A percentile compares a stretch with the other conserved stretches of the same genome.
These are phyloP conservation scores for Stenurella melanura DNA, from an alignment of 2,888 invertebrate genomes.

Conservation along the genomic window DNA sequence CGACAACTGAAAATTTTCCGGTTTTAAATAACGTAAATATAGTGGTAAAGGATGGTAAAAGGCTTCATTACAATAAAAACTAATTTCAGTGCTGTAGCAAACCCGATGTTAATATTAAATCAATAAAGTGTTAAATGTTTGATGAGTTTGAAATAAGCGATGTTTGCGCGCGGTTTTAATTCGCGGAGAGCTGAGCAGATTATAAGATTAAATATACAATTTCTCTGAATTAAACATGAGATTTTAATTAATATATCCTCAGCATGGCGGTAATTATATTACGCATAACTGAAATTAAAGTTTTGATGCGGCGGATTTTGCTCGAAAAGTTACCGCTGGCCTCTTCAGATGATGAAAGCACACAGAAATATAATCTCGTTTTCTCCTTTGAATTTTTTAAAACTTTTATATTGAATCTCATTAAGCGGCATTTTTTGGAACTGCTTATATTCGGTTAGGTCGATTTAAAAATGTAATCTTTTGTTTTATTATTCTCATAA, in stretches of 20 bases:
- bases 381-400: slow-evolving; percentile 46
- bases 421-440: slow-evolving; percentile 23
- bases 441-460: slow-evolving; percentile 25
- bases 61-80: slow-evolving; percentile 40
- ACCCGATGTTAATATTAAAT: slow-evolving; percentile 66
- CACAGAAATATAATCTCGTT: slow-evolving; percentile 48
- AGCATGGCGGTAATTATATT: slow-evolving; percentile 69
- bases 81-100: slow-evolving; percentile 39
- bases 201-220: slow-evolving; percentile 73
- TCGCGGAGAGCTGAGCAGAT: slow-evolving; percentile 72
- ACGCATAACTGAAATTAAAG: slow-evolving; percentile 69
- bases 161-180: slow-evolving; percentile 72
- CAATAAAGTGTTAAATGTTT: slow-evolving; percentile 67
- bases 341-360: slow-evolving; percentile 50
- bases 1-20: not conserved
- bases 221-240: slow-evolving; percentile 73
- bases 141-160: slow-evolving; percentile 69
- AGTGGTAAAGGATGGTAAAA: not conserved
- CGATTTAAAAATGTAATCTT: not conserved
- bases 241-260: slow-evolving; percentile 74
- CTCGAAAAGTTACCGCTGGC: slow-evolving; percentile 46
- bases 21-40: not conserved
- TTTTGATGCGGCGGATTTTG: slow-evolving; percentile 62
- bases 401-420: slow-evolving; percentile 37
- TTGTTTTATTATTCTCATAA: not conserved